Conservation (phyloP, 2,113 vertebrate species). For the Tursiops truncatus region DNA sequence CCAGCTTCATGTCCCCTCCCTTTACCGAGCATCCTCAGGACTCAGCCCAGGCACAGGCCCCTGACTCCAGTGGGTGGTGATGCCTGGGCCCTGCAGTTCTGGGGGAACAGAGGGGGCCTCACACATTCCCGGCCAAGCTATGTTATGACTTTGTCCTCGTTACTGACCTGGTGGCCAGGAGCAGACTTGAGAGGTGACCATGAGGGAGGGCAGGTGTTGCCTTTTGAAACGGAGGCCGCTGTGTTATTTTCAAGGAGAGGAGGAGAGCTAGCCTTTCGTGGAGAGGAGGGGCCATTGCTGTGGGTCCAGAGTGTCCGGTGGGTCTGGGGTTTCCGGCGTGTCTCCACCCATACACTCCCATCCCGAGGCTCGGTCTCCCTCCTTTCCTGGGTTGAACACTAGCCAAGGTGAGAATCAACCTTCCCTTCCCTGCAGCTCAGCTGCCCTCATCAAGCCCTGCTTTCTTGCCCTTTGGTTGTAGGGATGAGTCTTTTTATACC, state of each 20-base stretch:
- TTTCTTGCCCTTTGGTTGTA: fast-evolving
- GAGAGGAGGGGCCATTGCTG: neutral
- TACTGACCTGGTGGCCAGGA: neutral
- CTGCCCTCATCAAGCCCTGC: neutral
- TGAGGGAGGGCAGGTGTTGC: no score
- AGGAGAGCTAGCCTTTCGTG: neutral
- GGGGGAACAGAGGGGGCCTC: no score
- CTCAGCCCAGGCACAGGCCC: neutral
- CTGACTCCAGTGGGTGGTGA: neutral
- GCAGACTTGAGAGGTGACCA: no score
- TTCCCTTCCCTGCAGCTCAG: neutral
- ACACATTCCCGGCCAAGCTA: neutral
- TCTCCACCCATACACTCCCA: neutral
- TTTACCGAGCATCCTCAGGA: neutral
- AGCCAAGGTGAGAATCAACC: neutral
- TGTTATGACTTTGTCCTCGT: neutral
- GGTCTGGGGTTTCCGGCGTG: neutral
- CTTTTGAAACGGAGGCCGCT: neutral
- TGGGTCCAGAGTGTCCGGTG: neutral
- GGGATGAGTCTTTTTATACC: neutral
- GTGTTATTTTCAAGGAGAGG: neutral
- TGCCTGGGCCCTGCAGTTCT: neutral
- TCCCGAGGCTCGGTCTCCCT: no score
- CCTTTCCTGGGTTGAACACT: neutral
- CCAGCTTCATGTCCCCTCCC: neutral